phyloP scores from a whole-genome alignment of 1,140 invertebrate genomes.

The Lethocerus indicus region DNA sequence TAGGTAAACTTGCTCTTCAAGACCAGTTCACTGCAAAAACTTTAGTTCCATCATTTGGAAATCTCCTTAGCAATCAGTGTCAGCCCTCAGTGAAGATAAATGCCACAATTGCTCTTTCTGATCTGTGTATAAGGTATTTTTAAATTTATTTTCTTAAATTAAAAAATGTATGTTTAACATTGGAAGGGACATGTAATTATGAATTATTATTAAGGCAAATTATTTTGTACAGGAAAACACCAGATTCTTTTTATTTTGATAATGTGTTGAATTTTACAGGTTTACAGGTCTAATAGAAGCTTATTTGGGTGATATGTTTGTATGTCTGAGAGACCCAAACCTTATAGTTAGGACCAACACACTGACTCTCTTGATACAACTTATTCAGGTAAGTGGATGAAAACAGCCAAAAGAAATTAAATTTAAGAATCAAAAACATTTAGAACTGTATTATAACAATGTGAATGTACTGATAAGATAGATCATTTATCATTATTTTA shows the following conservation, averaged over 20 bases:
- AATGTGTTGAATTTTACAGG: too few species aligned
- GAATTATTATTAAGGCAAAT: too few species aligned
- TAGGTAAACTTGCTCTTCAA: slow-evolving; percentile 35
- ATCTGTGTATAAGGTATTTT: slow-evolving; percentile 9
- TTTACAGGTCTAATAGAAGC: neutral
- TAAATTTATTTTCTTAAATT: too few species aligned
- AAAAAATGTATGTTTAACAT: too few species aligned
- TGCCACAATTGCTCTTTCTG: slow-evolving; percentile 33
- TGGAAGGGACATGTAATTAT: too few species aligned
- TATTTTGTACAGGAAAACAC: too few species aligned
- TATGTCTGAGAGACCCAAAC: neutral
- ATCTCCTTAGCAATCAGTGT: slow-evolving; percentile 25
- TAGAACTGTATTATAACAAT: too few species aligned
- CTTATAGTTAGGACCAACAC: neutral
- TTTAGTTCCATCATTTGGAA: slow-evolving; percentile 29
- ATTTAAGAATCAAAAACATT: too few species aligned
- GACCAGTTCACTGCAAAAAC: slow-evolving; percentile 32
- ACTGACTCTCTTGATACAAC: neutral
- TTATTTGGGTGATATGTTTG: slow-evolving; percentile 3
- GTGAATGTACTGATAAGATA: too few species aligned
- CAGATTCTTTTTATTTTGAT: too few species aligned
- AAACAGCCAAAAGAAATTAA: too few species aligned
- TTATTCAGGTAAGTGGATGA: neutral
- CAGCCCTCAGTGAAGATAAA: slow-evolving; percentile 36
- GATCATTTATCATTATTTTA: too few species aligned